Conservation (phyloP, 2,797 vertebrate genomes). For the Coracias cyanogaster region DNA sequence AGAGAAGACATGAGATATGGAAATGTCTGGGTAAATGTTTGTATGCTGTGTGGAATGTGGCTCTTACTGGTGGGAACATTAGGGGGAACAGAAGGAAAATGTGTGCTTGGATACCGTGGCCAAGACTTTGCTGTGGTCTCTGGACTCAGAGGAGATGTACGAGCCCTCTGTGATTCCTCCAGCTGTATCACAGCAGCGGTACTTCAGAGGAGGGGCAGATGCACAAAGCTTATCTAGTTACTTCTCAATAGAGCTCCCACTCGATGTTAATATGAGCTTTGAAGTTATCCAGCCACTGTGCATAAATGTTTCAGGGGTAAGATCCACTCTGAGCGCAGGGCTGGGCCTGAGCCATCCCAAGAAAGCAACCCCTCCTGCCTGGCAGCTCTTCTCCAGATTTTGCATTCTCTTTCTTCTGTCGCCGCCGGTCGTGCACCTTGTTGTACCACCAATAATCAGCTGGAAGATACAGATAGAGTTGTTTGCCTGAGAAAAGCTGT, state of each 20-base stretch:
- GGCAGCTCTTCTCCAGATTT: background rate
- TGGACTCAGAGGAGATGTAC: background rate
- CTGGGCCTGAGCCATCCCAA: background rate
- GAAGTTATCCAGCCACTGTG: background rate
- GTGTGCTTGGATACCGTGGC: background rate
- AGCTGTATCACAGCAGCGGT: constrained; percentile 16
- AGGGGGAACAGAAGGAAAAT: constrained; percentile 31
- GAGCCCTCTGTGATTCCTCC: background rate
- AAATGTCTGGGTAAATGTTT: background rate
- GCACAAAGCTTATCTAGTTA: background rate
- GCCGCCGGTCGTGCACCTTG: background rate
- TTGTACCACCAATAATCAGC: background rate
- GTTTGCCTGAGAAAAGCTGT: background rate
- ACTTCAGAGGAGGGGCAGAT: constrained; percentile 27
- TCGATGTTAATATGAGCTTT: background rate
- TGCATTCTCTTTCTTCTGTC: constrained; percentile 10
- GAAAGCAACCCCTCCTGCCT: background rate
- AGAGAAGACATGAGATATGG: background rate
- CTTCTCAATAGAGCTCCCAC: background rate
- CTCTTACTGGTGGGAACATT: background rate
- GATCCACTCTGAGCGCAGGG: background rate
- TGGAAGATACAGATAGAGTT: background rate
- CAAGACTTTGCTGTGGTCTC: background rate
- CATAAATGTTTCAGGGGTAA: constrained; percentile 33
- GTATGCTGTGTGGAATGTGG: background rate